These are phyloP conservation scores for Clistopyga incitator DNA, from an alignment of 2,888 invertebrate species.

Conservation along the genomic window DNA sequence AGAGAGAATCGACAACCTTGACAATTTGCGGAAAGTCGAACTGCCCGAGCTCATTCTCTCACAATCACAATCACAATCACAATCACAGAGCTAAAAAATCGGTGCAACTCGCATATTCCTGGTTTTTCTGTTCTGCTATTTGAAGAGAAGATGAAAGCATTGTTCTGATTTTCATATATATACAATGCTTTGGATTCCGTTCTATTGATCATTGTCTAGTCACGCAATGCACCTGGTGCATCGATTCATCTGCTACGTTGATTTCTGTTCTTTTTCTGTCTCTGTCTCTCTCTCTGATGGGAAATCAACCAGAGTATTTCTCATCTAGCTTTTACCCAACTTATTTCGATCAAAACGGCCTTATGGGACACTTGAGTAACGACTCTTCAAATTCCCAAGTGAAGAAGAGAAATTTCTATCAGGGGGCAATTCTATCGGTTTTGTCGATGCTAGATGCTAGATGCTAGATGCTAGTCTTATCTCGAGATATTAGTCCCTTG, in stretches of 20 bases:
- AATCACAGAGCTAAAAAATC: slow-evolving; percentile 5
- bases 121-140: neutral
- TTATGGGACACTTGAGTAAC: slow-evolving; percentile 46
- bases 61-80: neutral
- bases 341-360: slow-evolving; percentile 46
- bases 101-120: neutral
- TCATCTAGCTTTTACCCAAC: slow-evolving; percentile 10
- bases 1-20: slow-evolving; percentile 19
- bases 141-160: slow-evolving; percentile 16
- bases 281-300: neutral
- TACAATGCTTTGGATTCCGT: slow-evolving; percentile 25
- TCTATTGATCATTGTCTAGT: slow-evolving; percentile 8
- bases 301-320: slow-evolving; percentile 20
- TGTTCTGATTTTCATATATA: slow-evolving; percentile 8
- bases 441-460: neutral
- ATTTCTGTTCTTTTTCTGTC: neutral
- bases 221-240: neutral
- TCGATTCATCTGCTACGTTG: neutral
- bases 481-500: slow-evolving; percentile 2
- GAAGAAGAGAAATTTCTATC: slow-evolving; percentile 6
- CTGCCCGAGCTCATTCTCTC: slow-evolving; percentile 4
- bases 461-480: neutral
- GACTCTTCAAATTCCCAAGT: slow-evolving; percentile 32
- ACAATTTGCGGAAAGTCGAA: neutral
- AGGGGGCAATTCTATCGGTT: neutral